A percentile compares a stretch with the other conserved stretches of the same genome.
These are phyloP conservation scores for Pristionchus entomophagus DNA, from an alignment of 2,888 invertebrate genomes.

Conservation along the genomic window DNA sequence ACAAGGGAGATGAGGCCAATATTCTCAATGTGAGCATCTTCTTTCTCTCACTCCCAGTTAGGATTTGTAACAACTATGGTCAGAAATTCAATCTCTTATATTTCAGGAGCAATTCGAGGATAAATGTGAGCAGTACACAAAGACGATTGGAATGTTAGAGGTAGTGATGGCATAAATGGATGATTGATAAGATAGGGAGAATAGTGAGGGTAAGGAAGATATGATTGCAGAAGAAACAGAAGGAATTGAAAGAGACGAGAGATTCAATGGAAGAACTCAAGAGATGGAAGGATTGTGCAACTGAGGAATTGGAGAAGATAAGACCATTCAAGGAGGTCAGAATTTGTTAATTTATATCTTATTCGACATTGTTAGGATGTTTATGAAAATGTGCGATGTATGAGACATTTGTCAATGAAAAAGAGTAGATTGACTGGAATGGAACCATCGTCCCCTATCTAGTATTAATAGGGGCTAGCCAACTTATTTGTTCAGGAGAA, in stretches of 20 bases:
- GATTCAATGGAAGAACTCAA: slow-evolving; percentile 48
- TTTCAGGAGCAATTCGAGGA: slow-evolving; percentile 46
- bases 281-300: slow-evolving; percentile 29
- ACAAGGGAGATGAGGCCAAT: slow-evolving; percentile 22
- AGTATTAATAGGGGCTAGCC: too few species aligned
- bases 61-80: background rate
- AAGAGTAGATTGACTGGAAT: too few species aligned
- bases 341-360: background rate
- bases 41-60: background rate
- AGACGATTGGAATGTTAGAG: slow-evolving; percentile 53
- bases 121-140: slow-evolving; percentile 59
- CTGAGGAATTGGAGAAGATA: background rate
- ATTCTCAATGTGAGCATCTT: background rate
- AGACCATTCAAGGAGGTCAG: slow-evolving; percentile 9
- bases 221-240: slow-evolving; percentile 54
- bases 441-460: too few species aligned
- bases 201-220: background rate
- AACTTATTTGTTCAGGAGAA: background rate
- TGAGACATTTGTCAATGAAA: too few species aligned
- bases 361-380: too few species aligned
- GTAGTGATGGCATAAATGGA: background rate
- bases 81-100: too few species aligned
- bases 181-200: background rate
- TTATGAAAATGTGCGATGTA: too few species aligned
- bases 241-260: slow-evolving; percentile 51